phyloP scores from a whole-genome alignment of 2,888 invertebrate species.

The Helleia helle region DNA sequence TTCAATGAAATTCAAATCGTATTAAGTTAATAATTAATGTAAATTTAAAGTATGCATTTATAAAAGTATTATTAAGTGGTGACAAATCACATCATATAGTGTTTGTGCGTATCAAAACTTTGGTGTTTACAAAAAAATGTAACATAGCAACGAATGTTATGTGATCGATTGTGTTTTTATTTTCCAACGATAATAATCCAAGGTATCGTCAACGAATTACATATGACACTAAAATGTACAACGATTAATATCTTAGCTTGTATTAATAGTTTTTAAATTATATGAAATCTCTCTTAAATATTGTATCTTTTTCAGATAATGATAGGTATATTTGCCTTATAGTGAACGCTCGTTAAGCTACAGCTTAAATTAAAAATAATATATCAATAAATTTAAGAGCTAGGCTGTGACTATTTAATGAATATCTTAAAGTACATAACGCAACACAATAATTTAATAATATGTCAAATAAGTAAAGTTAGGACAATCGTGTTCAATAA shows the following conservation, averaged over 20 bases:
- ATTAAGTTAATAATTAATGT: conserved; percentile 4
- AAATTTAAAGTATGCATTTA: conserved; percentile 5
- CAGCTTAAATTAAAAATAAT: background rate
- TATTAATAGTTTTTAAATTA: background rate
- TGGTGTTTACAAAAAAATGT: conserved; percentile 61
- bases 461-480: conserved; percentile 23
- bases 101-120: conserved; percentile 32
- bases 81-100: conserved; percentile 4
- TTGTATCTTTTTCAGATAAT: conserved; percentile 7
- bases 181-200: conserved; percentile 9
- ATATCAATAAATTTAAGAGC: conserved; percentile 8
- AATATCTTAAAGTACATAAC: conserved; percentile 12
- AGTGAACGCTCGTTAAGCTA: conserved; percentile 2
- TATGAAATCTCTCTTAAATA: background rate
- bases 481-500: conserved; percentile 24
- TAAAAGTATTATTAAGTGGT: conserved; percentile 12
- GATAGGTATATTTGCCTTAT: conserved; percentile 4
- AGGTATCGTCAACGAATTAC: background rate
- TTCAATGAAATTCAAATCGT: conserved; percentile 1
- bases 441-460: conserved; percentile 16
- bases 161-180: conserved; percentile 23
- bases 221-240: too few species aligned
- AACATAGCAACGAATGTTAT: conserved; percentile 48
- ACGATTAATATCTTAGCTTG: background rate
- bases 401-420: conserved; percentile 21